Evolutionary conservation across 2,113 vertebrate genomes (phyloP).

Genomic region (Salvelinus fontinalis): DNA sequence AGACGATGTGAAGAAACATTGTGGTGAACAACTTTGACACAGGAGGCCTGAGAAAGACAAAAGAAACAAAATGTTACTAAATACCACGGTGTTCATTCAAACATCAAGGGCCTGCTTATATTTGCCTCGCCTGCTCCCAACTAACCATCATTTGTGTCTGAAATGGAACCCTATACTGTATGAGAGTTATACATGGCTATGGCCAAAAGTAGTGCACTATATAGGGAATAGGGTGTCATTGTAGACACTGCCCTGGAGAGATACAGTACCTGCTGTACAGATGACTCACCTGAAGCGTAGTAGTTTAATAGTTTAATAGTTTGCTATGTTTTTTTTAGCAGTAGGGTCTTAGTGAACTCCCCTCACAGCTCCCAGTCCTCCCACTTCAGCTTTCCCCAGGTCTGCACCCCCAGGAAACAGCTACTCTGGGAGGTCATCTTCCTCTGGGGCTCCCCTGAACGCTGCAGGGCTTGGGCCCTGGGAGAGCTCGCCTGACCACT

Average conservation of each 20-base stretch:
- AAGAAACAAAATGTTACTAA: too few relatives aligned
- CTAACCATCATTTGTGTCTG: neutral
- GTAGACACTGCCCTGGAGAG: neutral
- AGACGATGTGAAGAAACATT: slow-evolving; percentile 81
- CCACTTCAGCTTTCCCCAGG: slow-evolving; percentile 79
- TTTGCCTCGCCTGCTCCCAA: too few relatives aligned
- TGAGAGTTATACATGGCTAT: neutral
- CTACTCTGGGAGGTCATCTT: slow-evolving; percentile 62
- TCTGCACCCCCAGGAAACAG: slow-evolving; percentile 81
- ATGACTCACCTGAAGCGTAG: too few relatives aligned
- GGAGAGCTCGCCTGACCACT: slow-evolving; percentile 11
- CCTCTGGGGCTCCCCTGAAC: slow-evolving; percentile 23
- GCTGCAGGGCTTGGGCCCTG: neutral
- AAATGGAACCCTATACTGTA: too few relatives aligned
- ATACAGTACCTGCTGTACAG: neutral
- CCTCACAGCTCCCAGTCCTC: slow-evolving; percentile 80
- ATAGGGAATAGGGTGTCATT: too few relatives aligned
- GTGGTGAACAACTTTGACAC: slow-evolving; percentile 81
- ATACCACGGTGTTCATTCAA: too few relatives aligned
- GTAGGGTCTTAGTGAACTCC: slow-evolving; percentile 80
- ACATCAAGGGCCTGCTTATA: too few relatives aligned
- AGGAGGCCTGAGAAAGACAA: slow-evolving; percentile 75
- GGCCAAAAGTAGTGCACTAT: neutral
- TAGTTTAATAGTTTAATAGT: slow-evolving; percentile 76
- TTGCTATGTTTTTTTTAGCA: slow-evolving; percentile 85